Percentiles rank a stretch among this genome's conserved stretches.
These are phyloP conservation scores for Marronus borbonicus DNA, from an alignment of 2,888 invertebrate genomes.

Conservation along the genomic window DNA sequence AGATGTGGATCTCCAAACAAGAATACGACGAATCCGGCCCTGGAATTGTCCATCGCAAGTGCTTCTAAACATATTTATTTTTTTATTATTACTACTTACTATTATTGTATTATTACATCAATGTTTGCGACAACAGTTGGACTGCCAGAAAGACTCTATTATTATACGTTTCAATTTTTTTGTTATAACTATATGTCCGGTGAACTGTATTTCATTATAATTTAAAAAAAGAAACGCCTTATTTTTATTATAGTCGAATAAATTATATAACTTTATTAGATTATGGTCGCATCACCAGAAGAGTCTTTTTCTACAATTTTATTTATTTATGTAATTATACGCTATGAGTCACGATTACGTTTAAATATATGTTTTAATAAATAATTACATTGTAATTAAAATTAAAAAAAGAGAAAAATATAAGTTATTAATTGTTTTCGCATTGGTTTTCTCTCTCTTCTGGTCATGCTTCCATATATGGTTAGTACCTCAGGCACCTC, in stretches of 20 bases:
- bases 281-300: constrained; percentile 45
- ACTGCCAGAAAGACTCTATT: constrained; percentile 54
- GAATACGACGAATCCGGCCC: constrained; percentile 98
- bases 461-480: constrained; percentile 41
- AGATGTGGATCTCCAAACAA: constrained; percentile 98
- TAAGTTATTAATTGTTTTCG: constrained; percentile 47
- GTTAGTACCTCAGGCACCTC: constrained; percentile 13
- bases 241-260: constrained; percentile 38
- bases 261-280: constrained; percentile 29
- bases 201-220: constrained; percentile 53
- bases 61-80: constrained; percentile 80
- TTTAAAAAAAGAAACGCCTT: constrained; percentile 45
- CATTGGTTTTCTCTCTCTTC: constrained; percentile 33
- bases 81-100: constrained; percentile 50
- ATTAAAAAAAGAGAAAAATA: constrained; percentile 38
- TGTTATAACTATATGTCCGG: constrained; percentile 50
- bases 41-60: constrained; percentile 96
- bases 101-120: constrained; percentile 51
- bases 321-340: constrained; percentile 45
- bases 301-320: constrained; percentile 41
- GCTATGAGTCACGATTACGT: constrained; percentile 34
- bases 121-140: constrained; percentile 52
- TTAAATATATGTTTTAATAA: constrained; percentile 41
- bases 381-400: constrained; percentile 42
- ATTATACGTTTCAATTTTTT: constrained; percentile 49